Evolutionary conservation across 2,888 invertebrate species (phyloP), one percentile per base, ranked within the genome.

Genomic region (Tetranychus truncatus): DNA sequence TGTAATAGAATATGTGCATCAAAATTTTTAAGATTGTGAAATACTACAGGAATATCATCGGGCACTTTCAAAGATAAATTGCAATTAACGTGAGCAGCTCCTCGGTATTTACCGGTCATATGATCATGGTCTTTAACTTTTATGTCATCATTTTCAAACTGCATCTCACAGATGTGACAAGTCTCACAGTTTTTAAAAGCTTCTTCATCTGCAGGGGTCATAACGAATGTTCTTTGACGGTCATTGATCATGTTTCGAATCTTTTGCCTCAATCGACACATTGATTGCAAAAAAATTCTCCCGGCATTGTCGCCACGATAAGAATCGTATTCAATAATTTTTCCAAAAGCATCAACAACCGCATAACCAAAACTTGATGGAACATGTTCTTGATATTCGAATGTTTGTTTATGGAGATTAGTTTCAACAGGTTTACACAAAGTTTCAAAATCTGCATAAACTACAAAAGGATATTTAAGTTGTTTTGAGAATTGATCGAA

Each of bases 11-110:
- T n/a, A 3, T 67, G 67, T 15, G 67, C 67, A 21, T 67, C 67
- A 67, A 67, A 67, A n/a, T 67, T 67, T 67, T 67, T 67, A 15
- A 67, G n/a, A 67, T 67, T 67, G 4, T 67, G 67, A 5, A 67
- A 67, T 1, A 67, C 5, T 2, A 67, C 21, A 15, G 67, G 67
- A 18, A 67, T n/a, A 20, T 67, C 21, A 5, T 1, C 21, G 1
- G 67, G n/a, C 1, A 67, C 20, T 7, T 6, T 1, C 1, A 67
- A 18, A 1, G 8, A 1, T 21, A 67, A 2, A n/a, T 67, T 67
- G 3, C 67, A 67, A 20, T 1, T 1, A 1, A 18, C 5, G 5
- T 67, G 67, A 67, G 67, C 67, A 67, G 67, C 67, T 3, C 67
- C 67, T 1, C 67, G 67, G 4, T 15, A 67, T 67, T 18, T 18